Evolutionary conservation across 2,888 invertebrate species (phyloP), one percentile per base, ranked within the genome.

Genomic region (Ichneumoninae sp.): DNA sequence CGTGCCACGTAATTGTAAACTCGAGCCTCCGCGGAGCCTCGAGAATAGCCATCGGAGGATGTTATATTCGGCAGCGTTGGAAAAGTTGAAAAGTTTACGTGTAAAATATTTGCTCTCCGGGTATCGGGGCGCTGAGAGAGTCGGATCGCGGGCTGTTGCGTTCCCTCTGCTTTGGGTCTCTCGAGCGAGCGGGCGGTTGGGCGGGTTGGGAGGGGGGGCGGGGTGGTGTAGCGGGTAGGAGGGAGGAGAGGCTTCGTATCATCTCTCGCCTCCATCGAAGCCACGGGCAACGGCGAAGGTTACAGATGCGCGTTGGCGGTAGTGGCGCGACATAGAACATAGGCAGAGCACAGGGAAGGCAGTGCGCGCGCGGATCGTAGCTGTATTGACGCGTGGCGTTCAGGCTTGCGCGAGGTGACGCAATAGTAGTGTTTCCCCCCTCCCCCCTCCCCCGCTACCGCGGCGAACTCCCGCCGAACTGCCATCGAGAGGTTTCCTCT

Each of bases 361-460:
- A 33, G n/a, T 33, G 79, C 66, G 75, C 84, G 85, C 79, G 83
- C 74, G 66, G 47, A 50, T 69, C 80, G 76, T 87, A 86, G 91
- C 91, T 92, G 91, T 92, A 92, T 92, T 92, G 92, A 91, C 92
- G 91, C 90, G 90, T 90, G 88, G 89, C 90, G 82, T 87, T 89
- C 87, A 91, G 90, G 89, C 91, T 91, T 91, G 91, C 92, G 93
- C 92, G 91, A 91, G 87, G 91, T 92, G 92, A 92, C 92, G 92
- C 93, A 92, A 92, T 90, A 87, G 85, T 80, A 79, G 57, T 72
- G 74, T 81, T 57, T 68, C 72, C 60, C 50, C 69, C 80, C 60
- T 8, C 36, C 1, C 50, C 40, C 44, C 69, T 16, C 62, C 33
- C n/a, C 82, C 66, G 57, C 30, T 3, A 26, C 19, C 36, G 65